Evolutionary conservation across 2,113 vertebrate species (phyloP).

Genomic region (Campylomormyrus numenius): DNA sequence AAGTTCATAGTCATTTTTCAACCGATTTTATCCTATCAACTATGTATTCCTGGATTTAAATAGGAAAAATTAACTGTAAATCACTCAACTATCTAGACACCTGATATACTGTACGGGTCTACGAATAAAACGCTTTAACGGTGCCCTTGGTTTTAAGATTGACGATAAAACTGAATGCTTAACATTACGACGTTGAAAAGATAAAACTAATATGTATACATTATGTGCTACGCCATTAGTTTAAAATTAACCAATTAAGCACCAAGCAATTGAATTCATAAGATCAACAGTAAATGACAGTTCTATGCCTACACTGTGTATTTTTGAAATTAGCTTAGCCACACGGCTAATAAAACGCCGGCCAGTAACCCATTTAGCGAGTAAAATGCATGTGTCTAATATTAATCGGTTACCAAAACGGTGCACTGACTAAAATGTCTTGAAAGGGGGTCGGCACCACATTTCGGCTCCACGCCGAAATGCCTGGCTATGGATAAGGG

Average conservation of each 20-base stretch:
- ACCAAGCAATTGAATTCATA: not conserved
- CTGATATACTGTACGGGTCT: not conserved
- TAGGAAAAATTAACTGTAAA: not conserved
- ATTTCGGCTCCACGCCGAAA: not conserved
- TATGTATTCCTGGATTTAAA: not conserved
- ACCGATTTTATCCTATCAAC: not conserved
- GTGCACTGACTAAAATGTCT: not conserved
- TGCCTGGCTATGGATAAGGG: not conserved
- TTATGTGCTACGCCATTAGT: not conserved
- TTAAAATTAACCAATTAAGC: not conserved
- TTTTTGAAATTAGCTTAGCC: not conserved
- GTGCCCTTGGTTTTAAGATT: not conserved
- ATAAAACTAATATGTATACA: not conserved
- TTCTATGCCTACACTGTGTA: not conserved
- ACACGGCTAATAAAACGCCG: not conserved
- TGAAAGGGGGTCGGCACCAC: not conserved
- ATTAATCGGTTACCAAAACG: not conserved
- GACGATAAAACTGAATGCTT: not conserved
- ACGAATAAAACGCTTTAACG: not conserved
- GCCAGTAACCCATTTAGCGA: not conserved
- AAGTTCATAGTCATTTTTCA: not conserved
- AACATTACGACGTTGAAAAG: not conserved
- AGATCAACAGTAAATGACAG: not conserved
- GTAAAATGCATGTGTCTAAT: not conserved
- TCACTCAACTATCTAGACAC: not conserved